phyloP scores from a whole-genome alignment of 2,888 invertebrate genomes.

The Drosophila ezoana region DNA sequence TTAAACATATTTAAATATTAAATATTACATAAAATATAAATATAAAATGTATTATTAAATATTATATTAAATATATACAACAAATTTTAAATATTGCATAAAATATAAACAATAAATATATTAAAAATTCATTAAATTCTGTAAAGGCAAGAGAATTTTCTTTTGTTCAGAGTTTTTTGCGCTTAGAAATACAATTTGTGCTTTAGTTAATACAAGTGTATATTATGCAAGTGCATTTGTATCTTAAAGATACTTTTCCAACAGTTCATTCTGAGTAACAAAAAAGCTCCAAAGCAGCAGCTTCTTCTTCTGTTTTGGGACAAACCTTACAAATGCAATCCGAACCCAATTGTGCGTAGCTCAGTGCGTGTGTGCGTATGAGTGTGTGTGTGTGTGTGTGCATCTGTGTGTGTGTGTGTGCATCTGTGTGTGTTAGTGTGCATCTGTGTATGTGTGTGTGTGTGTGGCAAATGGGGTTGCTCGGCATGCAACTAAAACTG shows the following conservation, averaged over 20 bases:
- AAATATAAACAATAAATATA: not conserved
- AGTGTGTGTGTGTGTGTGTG: conserved; percentile 25
- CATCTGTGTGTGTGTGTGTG: conserved; percentile 20
- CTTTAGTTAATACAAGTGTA: not conserved
- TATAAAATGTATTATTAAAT: not conserved
- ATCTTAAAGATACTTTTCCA: conserved; percentile 35
- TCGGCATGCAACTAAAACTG: conserved; percentile 48
- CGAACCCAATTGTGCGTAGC: conserved; percentile 23
- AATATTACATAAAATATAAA: not conserved
- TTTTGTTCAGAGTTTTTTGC: not conserved
- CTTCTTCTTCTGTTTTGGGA: conserved; percentile 40
- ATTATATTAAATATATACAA: not conserved
- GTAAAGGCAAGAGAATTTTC: not conserved
- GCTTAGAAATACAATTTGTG: not conserved
- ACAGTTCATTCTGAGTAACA: not conserved
- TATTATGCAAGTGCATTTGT: conserved; percentile 13
- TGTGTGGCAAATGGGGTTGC: conserved; percentile 50
- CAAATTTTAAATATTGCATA: not conserved
- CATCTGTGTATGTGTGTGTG: conserved; percentile 22
- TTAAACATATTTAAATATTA: not conserved
- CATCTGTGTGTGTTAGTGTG: conserved; percentile 19
- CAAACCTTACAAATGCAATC: conserved; percentile 48
- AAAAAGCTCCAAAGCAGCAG: conserved; percentile 1
- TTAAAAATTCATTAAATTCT: not conserved
- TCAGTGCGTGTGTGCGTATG: conserved; percentile 8